Evolutionary conservation across 2,797 vertebrate genomes (phyloP).

Genomic region (Pagetopsis macropterus): DNA sequence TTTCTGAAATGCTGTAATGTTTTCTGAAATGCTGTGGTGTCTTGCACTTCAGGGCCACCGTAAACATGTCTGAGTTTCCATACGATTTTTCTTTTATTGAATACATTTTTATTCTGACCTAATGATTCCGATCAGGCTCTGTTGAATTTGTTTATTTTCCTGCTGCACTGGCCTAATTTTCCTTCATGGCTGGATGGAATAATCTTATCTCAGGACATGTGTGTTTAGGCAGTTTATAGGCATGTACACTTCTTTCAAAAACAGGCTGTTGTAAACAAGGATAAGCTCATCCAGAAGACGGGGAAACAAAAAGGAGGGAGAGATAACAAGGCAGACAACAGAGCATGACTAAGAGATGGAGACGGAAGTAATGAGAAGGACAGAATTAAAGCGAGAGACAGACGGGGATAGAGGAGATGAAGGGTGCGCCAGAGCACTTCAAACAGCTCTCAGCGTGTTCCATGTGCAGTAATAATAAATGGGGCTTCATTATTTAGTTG

Average conservation of each 20-base stretch:
- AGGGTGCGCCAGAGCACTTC: constrained; percentile 59
- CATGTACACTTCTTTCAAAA: constrained; percentile 13
- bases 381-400: constrained; percentile 30
- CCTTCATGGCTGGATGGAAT: constrained; percentile 2
- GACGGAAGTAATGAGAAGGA: constrained; percentile 19
- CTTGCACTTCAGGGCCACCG: too few species aligned
- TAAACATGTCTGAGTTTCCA: background rate
- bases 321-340: constrained; percentile 19
- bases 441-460: constrained; percentile 67
- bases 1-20: too few species aligned
- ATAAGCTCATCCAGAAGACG: constrained; percentile 24
- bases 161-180: constrained; percentile 34
- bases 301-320: constrained; percentile 18
- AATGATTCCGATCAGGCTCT: background rate
- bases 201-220: constrained; percentile 10
- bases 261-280: background rate
- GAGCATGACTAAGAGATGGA: constrained; percentile 32
- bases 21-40: too few species aligned
- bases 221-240: constrained; percentile 3
- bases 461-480: constrained; percentile 73
- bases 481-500: constrained; percentile 72
- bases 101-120: background rate
- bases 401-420: constrained; percentile 41
- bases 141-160: constrained; percentile 2
- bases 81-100: background rate